A percentile compares a stretch with the other conserved stretches of the same genome.
phyloP scores from a whole-genome alignment of 1,140 invertebrate genomes.

The Acromyrmex heyeri region DNA sequence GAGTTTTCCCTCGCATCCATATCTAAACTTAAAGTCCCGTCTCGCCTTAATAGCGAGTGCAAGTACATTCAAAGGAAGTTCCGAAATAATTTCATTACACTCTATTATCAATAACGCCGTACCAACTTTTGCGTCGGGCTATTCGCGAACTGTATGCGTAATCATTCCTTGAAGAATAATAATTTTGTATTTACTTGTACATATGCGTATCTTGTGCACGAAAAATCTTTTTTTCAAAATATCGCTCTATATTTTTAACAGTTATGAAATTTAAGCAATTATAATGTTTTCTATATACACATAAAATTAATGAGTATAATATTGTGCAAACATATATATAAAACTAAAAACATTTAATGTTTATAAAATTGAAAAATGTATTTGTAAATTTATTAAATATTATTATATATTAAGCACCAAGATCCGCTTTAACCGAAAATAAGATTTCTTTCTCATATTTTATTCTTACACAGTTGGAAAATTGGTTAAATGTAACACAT shows the following conservation, averaged over 20 bases:
- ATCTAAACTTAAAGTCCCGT: conserved; percentile 2
- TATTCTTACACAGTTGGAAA: too few relatives aligned
- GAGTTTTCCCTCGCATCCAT: background rate
- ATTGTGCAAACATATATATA: background rate
- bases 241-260: background rate
- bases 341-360: too few relatives aligned
- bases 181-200: background rate
- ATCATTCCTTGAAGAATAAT: background rate
- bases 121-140: background rate
- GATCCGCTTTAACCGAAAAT: too few relatives aligned
- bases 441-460: too few relatives aligned
- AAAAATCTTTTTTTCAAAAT: background rate
- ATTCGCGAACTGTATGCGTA: background rate
- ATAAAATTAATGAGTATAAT: conserved; percentile 16
- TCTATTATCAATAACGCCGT: background rate
- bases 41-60: background rate
- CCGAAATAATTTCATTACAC: background rate
- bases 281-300: background rate
- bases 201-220: background rate
- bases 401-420: too few relatives aligned
- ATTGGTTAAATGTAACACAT: too few relatives aligned
- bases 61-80: conserved; percentile 14
- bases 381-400: too few relatives aligned
- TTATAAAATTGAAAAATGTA: too few relatives aligned
- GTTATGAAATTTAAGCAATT: background rate